Evolutionary conservation across 2,797 vertebrate genomes (phyloP), one percentile per base, ranked within the genome.

Genomic region (Otolemur crassicaudatus): DNA sequence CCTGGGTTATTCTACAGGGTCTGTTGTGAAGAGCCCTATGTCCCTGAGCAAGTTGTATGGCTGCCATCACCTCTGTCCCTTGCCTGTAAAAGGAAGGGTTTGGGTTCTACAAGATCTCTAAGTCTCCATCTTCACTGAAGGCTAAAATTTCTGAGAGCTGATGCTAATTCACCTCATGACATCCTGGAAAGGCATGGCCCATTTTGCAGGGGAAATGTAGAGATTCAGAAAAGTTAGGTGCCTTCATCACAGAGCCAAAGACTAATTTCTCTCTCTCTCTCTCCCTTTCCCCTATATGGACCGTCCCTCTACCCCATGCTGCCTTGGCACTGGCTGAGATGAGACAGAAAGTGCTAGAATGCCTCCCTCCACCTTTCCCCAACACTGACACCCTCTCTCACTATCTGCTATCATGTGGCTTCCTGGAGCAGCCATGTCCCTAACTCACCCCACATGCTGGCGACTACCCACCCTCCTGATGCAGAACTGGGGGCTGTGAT

Each of bases 391-490:
- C 23, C 16, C 56, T 72, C 29, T 80, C 53, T 91, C 84, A 76
- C 82, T 83, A 34, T 20, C 85, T 69, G 23, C 84, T 58, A 31
- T 81, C n/a, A 7, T 9, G 12, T 60, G n/a, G 31, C 61, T 93
- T 92, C 82, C 83, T 84, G 10, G 29, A 89, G 67, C 77, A 85
- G 53, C 76, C 16, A 70, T 43, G 61, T 79, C 69, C 96, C 93
- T 65, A 96, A 63, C 58, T 96, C 65, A 96, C 67, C 88, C 80
- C 70, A 37, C 43, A 70, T 14, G 61, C 31, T 83, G 70, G 95
- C 86, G 69, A 61, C 37, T 77, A 27, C 70, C 83, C 60, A 69
- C 40, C 84, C 69, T 31, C 31, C 53, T 8, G 23, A 87, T 25
- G 2, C 3, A 22, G 60, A 11, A 43, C 2, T 7, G 19, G 16